Evolutionary conservation across 2,797 vertebrate species (phyloP).

Genomic region (Erpetoichthys calabaricus): DNA sequence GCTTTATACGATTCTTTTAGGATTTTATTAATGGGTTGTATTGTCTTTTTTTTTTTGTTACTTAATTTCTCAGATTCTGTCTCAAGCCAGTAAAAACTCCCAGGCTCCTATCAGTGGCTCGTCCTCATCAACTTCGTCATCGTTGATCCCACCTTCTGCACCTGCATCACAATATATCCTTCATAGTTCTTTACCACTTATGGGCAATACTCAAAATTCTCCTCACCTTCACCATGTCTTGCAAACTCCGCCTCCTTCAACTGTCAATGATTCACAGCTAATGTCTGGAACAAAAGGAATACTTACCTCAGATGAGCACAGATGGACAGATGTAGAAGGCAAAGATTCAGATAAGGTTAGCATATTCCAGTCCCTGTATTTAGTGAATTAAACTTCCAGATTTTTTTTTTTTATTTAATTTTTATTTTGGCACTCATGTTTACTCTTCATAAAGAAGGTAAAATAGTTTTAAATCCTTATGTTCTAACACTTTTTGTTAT

Average conservation of each 20-base stretch:
- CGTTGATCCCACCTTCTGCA: conserved; percentile 45
- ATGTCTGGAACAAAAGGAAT: conserved; percentile 29
- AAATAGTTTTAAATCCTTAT: too few relatives aligned
- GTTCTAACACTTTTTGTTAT: too few relatives aligned
- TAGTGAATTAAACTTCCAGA: too few relatives aligned
- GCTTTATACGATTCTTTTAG: too few relatives aligned
- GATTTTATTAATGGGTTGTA: neutral
- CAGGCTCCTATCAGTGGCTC: conserved; percentile 44
- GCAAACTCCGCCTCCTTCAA: conserved; percentile 46
- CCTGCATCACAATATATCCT: conserved; percentile 63
- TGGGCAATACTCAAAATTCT: conserved; percentile 63
- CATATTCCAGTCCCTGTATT: too few relatives aligned
- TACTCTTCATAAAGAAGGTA: too few relatives aligned
- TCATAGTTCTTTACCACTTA: conserved; percentile 62
- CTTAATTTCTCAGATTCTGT: conserved; percentile 58
- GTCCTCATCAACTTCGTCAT: conserved; percentile 42
- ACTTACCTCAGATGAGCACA: conserved; percentile 28
- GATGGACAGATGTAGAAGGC: conserved; percentile 52
- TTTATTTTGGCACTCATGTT: neutral
- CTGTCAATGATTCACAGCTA: conserved; percentile 32
- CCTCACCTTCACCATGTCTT: conserved; percentile 49
- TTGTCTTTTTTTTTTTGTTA: conserved; percentile 1
- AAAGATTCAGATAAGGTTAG: conserved; percentile 66
- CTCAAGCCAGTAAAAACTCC: conserved; percentile 62
- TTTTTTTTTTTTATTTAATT: too few relatives aligned